phyloP scores from a whole-genome alignment of 2,113 vertebrate genomes.

The Apus apus region DNA sequence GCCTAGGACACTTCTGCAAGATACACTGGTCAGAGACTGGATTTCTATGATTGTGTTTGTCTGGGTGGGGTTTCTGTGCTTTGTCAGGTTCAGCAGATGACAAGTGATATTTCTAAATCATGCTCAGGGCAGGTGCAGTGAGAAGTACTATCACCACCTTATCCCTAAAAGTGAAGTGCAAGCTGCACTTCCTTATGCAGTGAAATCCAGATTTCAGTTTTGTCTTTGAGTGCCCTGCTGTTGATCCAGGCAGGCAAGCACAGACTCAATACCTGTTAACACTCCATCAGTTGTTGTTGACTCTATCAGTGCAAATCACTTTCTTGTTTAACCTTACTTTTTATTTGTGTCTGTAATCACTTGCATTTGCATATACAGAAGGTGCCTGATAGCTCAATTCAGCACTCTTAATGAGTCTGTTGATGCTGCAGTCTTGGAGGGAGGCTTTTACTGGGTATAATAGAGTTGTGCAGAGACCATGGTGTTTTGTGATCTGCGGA shows the following conservation, averaged over 20 bases:
- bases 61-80: not conserved
- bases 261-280: not conserved
- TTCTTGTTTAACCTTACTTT: not conserved
- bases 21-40: not conserved
- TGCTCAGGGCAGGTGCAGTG: not conserved
- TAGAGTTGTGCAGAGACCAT: not conserved
- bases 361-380: not conserved
- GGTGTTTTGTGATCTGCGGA: not conserved
- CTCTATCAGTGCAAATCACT: not conserved
- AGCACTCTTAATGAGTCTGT: not conserved
- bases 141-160: not conserved
- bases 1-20: not conserved
- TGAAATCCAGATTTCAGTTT: not conserved
- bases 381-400: not conserved
- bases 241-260: accelerated
- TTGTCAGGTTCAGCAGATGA: not conserved
- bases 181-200: not conserved
- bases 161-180: not conserved
- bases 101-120: not conserved
- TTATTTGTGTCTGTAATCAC: not conserved
- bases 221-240: not conserved
- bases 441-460: not conserved
- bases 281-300: not conserved
- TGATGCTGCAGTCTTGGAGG: not conserved
- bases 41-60: not conserved